These are phyloP conservation scores for Rattus rattus DNA, from an alignment of 2,113 vertebrate species.

Conservation along the genomic window DNA sequence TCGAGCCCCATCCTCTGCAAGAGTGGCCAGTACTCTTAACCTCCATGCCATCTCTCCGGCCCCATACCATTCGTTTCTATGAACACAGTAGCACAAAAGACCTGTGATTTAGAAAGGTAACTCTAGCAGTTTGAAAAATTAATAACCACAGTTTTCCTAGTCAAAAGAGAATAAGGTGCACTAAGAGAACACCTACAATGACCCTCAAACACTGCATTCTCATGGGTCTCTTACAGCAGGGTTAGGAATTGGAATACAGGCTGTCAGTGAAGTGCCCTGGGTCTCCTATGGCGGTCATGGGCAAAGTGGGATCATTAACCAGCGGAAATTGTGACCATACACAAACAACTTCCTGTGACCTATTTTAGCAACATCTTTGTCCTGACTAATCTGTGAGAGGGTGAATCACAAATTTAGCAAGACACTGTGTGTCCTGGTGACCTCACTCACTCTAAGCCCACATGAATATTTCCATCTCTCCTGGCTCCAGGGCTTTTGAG, in stretches of 20 bases:
- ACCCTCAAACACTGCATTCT: conserved; percentile 48
- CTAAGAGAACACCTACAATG: conserved; percentile 23
- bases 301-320: conserved; percentile 61
- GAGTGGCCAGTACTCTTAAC: not conserved
- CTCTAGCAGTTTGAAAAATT: conserved; percentile 43
- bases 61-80: not conserved
- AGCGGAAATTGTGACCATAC: conserved; percentile 44
- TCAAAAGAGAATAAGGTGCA: conserved; percentile 53
- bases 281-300: conserved; percentile 21
- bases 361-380: conserved; percentile 75
- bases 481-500: conserved; percentile 69
- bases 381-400: conserved; percentile 71
- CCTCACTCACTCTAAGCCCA: conserved; percentile 75
- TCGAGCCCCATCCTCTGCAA: not conserved
- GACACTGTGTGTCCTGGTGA: conserved; percentile 71
- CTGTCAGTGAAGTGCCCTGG: not conserved
- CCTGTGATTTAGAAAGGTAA: conserved; percentile 52
- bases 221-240: not conserved
- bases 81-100: not conserved
- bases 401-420: conserved; percentile 80
- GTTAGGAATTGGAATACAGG: not conserved
- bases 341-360: conserved; percentile 76
- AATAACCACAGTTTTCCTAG: conserved; percentile 35
- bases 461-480: conserved; percentile 66
- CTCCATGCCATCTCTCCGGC: not conserved